A percentile compares a stretch with the other conserved stretches of the same genome.
Conservation (phyloP, 2,888 invertebrate species). For the Drosophila dives region DNA sequence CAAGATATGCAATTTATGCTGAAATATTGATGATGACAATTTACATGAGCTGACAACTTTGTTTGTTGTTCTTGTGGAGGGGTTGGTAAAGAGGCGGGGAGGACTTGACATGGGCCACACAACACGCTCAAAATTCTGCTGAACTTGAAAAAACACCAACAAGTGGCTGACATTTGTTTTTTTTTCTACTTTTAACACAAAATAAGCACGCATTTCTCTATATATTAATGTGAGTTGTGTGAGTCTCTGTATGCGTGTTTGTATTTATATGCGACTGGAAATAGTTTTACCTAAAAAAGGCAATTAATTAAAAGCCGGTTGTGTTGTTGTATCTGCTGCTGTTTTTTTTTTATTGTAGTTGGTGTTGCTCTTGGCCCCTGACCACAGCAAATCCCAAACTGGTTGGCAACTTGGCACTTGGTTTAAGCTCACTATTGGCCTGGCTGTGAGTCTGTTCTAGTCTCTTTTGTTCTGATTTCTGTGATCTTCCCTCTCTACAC, state of each 20-base stretch:
- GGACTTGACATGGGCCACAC: constrained; percentile 59
- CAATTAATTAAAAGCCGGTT: constrained; percentile 82
- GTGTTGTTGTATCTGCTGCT: constrained; percentile 40
- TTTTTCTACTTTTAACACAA: constrained; percentile 47
- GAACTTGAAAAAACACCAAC: constrained; percentile 67
- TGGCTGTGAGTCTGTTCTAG: constrained; percentile 37
- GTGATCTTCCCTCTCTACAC: constrained; percentile 37
- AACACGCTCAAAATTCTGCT: constrained; percentile 67
- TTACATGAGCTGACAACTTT: constrained; percentile 51
- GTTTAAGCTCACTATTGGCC: constrained; percentile 34
- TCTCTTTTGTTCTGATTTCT: constrained; percentile 42
- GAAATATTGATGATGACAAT: constrained; percentile 70
- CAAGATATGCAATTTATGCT: constrained; percentile 54
- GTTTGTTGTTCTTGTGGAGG: not conserved
- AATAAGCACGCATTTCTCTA: constrained; percentile 46
- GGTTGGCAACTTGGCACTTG: constrained; percentile 55
- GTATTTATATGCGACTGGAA: constrained; percentile 59
- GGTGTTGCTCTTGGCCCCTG: constrained; percentile 21
- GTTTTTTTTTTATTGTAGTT: constrained; percentile 18
- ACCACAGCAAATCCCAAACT: constrained; percentile 55
- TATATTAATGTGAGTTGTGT: constrained; percentile 9
- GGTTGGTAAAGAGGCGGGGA: constrained; percentile 1
- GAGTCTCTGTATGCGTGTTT: constrained; percentile 9
- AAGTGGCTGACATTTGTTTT: constrained; percentile 46
- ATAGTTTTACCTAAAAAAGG: constrained; percentile 82